Base-by-base conservation (phyloP, 2,113 vertebrate genomes). In the Cinclus cinclus region DNA sequence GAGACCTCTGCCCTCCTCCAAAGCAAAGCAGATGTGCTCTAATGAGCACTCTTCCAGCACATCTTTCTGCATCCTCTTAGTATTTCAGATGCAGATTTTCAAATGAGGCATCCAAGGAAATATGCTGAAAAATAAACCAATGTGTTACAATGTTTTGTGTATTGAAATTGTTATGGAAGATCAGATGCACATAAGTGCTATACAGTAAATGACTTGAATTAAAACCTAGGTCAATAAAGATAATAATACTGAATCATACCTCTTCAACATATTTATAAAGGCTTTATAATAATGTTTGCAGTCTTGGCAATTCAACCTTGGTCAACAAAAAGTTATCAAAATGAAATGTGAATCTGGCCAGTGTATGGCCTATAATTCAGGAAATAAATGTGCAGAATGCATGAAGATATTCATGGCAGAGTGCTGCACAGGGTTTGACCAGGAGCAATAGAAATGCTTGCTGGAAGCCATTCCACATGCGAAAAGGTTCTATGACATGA, bases 381-480 rank as follows among this genome's bases (percentile, higher is more conserved):
- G 60, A 82, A 94, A 89, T 27, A 93, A 92, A 76, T 60, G 77
- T 91, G 55, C 87, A 89, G 80, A 39, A 71, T 92, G 78, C 85
- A 85, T 94, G 49, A 87, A 92, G 83, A 46, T 90, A 70, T 93
- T 97, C 46, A 60, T 85, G 91, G 90, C 95, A 95, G 75, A 89
- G 83, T 24, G 17, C 73, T 83, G 83, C 50, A 67, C 4, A 11
- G 71, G 28, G n/a, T 79, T 79, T 96, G 78, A 87, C 95, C 87
- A 95, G 94, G 39, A 95, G 93, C 87, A 86, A 88, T 6, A 81
- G 68, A 91, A 94, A 86, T 31, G 33, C 59, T 96, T 82, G 92
- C 91, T 95, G 88, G 74, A 92, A 97, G 92, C 70, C 88, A 86
- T 96, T 97, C 78, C 53, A 56, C 69, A 89, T 35, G 46, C 80